Base-by-base conservation (phyloP, 1,140 invertebrate genomes). In the Drosophila trapezifrons region DNA sequence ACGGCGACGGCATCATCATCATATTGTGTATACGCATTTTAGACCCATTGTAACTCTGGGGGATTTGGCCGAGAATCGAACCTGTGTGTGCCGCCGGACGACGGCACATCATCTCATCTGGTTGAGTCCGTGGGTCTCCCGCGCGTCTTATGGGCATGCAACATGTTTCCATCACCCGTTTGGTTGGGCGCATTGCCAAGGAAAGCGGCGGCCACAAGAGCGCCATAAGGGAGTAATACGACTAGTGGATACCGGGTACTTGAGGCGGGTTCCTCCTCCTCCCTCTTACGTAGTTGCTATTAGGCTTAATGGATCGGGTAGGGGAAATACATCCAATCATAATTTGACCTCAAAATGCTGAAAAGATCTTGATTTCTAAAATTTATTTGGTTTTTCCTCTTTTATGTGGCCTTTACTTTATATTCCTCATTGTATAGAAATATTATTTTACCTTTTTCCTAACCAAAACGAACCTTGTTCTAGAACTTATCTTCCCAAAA, bases 161-260 rank as follows among this genome's bases (percentile, higher is more conserved):
- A 83, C 65, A 80, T 87, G 79, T 76, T 86, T 87, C 55, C 79
- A 86, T 86, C 83, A 82, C 78, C 71, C 77, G 79, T 87, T 87
- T 80, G 82, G 82, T 87, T 86, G 82, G 82, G 82, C 82, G 79
- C 83, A 63, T 45, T 86, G 82, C 82, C 82, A 86, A 86, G 64
- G 76, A 83, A 86, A 86, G 76, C 82, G 73, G 15, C 42, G 43
- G 70, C 7, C 35, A 42, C 32, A 40, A 46, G 46, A 66, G 17
- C 29, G 37, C 38, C 65, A 52, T 69, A 66, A 69, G 22, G 62
- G 17, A 54, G 62, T 69, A 52, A 67, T 37, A 6, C 65, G 65
- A 69, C 65, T 69, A 69, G 43, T 17, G 9, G 65, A 69, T 69
- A 69, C 65, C 65, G 46, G 65, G 65, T 52, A 69, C 65, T 66